Evolutionary conservation across 2,797 vertebrate genomes (phyloP).

Genomic region (Simalia tracyae): DNA sequence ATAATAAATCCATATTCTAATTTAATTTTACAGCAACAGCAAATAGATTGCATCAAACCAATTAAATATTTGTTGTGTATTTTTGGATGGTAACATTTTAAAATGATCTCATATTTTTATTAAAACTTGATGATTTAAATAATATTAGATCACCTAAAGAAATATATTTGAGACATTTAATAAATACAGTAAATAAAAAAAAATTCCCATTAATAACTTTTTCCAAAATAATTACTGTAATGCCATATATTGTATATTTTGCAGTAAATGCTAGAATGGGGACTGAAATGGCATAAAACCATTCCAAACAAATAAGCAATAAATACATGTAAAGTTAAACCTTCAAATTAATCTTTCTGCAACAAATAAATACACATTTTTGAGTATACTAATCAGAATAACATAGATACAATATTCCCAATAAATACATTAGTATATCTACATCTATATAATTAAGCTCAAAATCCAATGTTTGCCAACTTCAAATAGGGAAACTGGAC

Average conservation of each 20-base stretch:
- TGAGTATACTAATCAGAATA: background rate
- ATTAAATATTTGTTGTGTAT: background rate
- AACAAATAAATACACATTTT: background rate
- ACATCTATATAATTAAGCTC: background rate
- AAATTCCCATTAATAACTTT: background rate
- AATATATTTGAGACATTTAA: background rate
- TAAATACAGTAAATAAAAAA: background rate
- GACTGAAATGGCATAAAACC: too few relatives aligned
- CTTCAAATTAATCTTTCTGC: background rate
- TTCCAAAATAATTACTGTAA: background rate
- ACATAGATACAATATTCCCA: background rate
- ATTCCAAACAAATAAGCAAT: too few relatives aligned
- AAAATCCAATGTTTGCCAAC: constrained; percentile 33
- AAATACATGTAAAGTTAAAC: background rate
- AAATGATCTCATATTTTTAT: background rate
- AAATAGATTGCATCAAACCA: background rate
- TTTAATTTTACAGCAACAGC: background rate
- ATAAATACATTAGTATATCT: background rate
- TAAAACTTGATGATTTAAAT: background rate
- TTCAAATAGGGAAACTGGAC: constrained; percentile 43
- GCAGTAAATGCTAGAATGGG: too few relatives aligned
- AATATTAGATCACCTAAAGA: too few relatives aligned
- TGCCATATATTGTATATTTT: too few relatives aligned
- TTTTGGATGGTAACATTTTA: background rate
- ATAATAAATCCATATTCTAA: background rate